Percentiles rank a stretch among this genome's conserved stretches.
Conservation (phyloP, 2,113 vertebrate genomes). For the Bubalus kerabau region DNA sequence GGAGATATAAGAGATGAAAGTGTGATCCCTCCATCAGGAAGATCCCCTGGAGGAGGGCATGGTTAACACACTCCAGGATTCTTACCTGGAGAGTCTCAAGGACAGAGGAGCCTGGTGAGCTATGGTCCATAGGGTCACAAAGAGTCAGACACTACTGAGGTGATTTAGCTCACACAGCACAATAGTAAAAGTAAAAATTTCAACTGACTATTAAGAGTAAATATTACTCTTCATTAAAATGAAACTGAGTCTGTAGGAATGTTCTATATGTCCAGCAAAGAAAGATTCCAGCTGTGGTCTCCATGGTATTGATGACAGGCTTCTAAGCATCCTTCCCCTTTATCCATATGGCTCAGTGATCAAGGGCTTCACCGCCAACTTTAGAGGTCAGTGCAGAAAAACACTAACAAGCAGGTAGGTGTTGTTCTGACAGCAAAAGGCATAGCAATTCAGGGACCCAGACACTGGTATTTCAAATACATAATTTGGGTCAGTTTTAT, state of each 20-base stretch:
- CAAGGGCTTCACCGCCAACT: rapidly evolving
- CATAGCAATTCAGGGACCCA: neutral
- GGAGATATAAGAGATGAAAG: neutral
- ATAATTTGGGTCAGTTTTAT: neutral
- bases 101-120: neutral
- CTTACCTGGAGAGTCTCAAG: neutral
- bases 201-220: neutral
- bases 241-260: neutral
- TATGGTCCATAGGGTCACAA: neutral
- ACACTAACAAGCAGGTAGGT: neutral
- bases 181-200: slow-evolving; percentile 18
- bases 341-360: neutral
- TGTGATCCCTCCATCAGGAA: neutral
- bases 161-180: neutral
- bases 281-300: neutral
- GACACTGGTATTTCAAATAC: neutral
- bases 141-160: neutral
- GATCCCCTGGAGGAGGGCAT: neutral
- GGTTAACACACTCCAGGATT: neutral
- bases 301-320: neutral
- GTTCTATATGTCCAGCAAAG: neutral
- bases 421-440: neutral
- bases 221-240: neutral
- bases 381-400: neutral
- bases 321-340: neutral